A percentile compares a stretch with the other conserved stretches of the same genome.
These are phyloP conservation scores for Strix aluco DNA, from an alignment of 2,113 vertebrate species.

Conservation along the genomic window DNA sequence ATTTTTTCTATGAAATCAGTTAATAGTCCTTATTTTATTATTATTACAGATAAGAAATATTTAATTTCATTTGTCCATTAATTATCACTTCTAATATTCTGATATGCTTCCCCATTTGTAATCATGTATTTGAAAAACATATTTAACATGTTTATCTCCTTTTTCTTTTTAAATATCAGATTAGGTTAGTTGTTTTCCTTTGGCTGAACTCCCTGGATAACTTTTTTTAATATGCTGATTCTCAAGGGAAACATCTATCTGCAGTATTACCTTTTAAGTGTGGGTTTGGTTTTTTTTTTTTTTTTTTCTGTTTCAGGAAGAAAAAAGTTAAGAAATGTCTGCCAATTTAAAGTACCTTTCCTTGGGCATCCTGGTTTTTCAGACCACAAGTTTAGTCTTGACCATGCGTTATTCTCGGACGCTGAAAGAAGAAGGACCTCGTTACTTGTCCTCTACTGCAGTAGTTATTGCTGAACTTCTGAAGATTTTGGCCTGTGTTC, in stretches of 20 bases:
- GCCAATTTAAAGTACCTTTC: slow-evolving; percentile 93
- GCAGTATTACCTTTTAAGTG: not conserved
- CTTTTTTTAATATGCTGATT: not conserved
- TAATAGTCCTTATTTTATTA: not conserved
- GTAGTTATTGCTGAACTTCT: slow-evolving; percentile 94
- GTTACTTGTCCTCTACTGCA: slow-evolving; percentile 96
- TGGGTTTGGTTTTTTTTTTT: not conserved
- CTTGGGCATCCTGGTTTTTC: slow-evolving; percentile 94
- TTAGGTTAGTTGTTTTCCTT: not conserved
- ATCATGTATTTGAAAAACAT: not conserved
- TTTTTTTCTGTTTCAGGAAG: slow-evolving; percentile 70
- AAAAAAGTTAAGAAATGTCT: slow-evolving; percentile 75
- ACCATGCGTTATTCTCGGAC: slow-evolving; percentile 98
- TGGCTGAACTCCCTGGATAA: not conserved
- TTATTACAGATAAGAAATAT: not conserved
- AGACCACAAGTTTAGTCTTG: slow-evolving; percentile 96
- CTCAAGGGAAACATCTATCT: not conserved
- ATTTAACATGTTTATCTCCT: not conserved
- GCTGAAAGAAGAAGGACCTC: slow-evolving; percentile 91
- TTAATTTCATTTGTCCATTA: not conserved
- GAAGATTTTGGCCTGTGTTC: slow-evolving; percentile 90
- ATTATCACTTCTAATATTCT: not conserved
- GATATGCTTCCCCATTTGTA: not conserved
- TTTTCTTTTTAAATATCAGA: not conserved
- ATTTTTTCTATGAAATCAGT: not conserved